Evolutionary conservation across 2,797 vertebrate species (phyloP), one percentile per base, ranked within the genome.

Genomic region (Chanos chanos): DNA sequence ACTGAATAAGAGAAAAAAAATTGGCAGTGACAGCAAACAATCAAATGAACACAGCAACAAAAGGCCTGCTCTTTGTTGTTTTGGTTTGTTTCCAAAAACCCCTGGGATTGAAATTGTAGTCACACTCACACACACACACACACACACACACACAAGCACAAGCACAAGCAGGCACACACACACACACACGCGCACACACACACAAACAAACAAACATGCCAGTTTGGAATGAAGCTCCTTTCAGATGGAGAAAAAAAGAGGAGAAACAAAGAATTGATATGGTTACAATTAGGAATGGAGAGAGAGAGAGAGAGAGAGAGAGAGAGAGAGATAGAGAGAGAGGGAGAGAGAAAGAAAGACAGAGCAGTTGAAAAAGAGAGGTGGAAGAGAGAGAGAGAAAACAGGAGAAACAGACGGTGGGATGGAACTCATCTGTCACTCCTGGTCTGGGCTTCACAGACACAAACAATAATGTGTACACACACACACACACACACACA

Each of bases 81-180:
- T 36, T 61, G 68, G 66, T 66, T 58, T 34, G 61, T 22, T 58
- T 22, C 72, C 61, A 57, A 72, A n/a, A 68, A 61, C 58, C 47
- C 58, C 70, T 65, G 61, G 33, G 41, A 72, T 64, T 72, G 39
- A 65, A 72, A 72, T 49, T 72, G 52, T 66, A 7, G 60, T 60
- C 54, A 48, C 58, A 65, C 41, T 19, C 43, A 45, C 51, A 39
- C 37, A 58, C 44, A 54, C 30, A 21, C 30, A 27, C 21, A 27
- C 41, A 48, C 30, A 27, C 56, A 60, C 15, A 25, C 24, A 25
- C 24, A 3, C 24, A 27, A 28, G 34, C n/a, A 0, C n/a, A 13
- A 13, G 15, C 34, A 36, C n/a, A n/a, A n/a, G n/a, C n/a, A n/a
- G n/a, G n/a, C n/a, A n/a, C n/a, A n/a, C n/a, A n/a, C n/a, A n/a